Evolutionary conservation across 1,140 invertebrate species (phyloP), one percentile per base, ranked within the genome.

Genomic region (Papilio machaon): DNA sequence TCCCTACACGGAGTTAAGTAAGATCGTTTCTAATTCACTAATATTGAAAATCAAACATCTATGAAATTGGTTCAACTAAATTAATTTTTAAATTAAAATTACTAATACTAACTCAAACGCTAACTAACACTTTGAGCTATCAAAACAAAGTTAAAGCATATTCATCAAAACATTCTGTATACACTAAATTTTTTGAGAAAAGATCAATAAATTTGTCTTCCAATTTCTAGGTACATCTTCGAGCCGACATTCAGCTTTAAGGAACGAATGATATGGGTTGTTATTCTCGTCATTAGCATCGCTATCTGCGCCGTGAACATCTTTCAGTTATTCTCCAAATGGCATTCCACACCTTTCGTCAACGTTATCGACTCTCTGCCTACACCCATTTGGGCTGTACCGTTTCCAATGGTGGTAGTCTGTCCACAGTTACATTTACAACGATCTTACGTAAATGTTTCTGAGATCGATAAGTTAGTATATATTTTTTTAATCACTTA

Each of bases 371-470:
- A 95, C 81, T 92, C 93, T 1, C 73, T 91, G 67, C 93, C 91
- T 0, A 93, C 94, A 1, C 93, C 94, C 0, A 89, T 95, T 8
- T 95, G 92, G 90, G 92, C 94, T n/a, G 88, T 95, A 1, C 94
- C 94, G 1, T 95, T 95, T 73, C 94, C 94, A 2, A 91, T 86
- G 5, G 92, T 95, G 1, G 89, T 94, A 0, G 77, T 95, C 2
- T 95, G 94, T 73, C 94, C 94, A 7, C 92, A 95, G 82, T 84
- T 92, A 54, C 91, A 92, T 23, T 85, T 95, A 1, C 93, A 95
- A 82, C 74, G 83, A 67, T 94, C 94, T 0, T 88, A 85, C 78
- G 82, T 82, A 43, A 90, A 94, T 74, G 88, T 93, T 2, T 85
- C 88, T 1, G 83, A 87, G 17, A 79, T 93, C 0, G 82, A 88